phyloP scores from a whole-genome alignment of 2,888 invertebrate genomes.

The Acrobasis repandana region DNA sequence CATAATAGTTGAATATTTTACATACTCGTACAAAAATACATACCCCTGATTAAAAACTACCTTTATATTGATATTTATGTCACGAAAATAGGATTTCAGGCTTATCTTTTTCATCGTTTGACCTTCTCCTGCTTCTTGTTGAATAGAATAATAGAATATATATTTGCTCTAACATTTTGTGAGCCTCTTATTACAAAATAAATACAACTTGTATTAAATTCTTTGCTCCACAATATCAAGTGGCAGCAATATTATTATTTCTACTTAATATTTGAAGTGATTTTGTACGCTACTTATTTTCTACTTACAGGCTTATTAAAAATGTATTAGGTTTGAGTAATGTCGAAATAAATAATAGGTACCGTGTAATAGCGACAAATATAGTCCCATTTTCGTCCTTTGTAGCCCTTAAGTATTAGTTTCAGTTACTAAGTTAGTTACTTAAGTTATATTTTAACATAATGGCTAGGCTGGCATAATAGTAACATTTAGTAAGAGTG shows the following conservation, averaged over 20 bases:
- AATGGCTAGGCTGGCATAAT: too few species aligned
- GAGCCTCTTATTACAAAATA: neutral
- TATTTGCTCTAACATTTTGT: neutral
- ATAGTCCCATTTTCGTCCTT: too few species aligned
- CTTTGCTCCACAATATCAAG: neutral
- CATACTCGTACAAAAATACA: too few species aligned
- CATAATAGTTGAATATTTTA: too few species aligned
- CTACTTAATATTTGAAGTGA: neutral
- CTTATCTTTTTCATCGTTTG: neutral
- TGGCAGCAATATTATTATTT: neutral
- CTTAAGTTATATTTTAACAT: too few species aligned
- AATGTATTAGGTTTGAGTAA: neutral
- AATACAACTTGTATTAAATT: neutral
- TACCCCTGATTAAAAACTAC: too few species aligned
- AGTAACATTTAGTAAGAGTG: too few species aligned
- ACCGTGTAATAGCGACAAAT: neutral
- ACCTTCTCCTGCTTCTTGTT: neutral
- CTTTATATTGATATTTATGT: too few species aligned
- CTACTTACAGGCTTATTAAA: constrained; percentile 11
- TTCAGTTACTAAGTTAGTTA: too few species aligned
- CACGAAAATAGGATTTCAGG: neutral
- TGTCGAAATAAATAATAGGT: neutral
- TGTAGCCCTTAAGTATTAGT: too few species aligned
- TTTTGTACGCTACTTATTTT: constrained; percentile 28
- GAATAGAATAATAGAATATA: neutral